Percentiles rank a stretch among this genome's conserved stretches.
phyloP scores from a whole-genome alignment of 2,888 invertebrate species.

The Habroteleia sp. region DNA sequence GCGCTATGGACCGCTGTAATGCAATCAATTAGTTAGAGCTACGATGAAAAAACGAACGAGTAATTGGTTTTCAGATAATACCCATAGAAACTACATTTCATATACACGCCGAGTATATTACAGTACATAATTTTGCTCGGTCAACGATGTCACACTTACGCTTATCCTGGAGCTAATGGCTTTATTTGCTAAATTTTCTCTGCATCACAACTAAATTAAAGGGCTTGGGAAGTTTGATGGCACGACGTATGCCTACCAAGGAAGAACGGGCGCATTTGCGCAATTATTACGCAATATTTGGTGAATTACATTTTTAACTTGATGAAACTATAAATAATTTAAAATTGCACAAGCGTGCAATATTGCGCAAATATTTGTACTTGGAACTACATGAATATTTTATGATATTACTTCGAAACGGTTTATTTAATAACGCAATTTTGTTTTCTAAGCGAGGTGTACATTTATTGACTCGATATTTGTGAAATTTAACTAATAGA shows the following conservation, averaged over 20 bases:
- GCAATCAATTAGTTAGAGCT: too few relatives aligned
- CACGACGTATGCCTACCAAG: constrained; percentile 44
- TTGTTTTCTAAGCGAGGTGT: too few relatives aligned
- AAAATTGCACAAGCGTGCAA: not conserved
- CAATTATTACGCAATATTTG: constrained; percentile 45
- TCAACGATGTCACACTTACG: constrained; percentile 56
- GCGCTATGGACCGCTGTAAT: too few relatives aligned
- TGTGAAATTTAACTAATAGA: too few relatives aligned
- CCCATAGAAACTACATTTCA: too few relatives aligned
- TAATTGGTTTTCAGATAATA: too few relatives aligned
- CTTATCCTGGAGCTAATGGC: constrained; percentile 52
- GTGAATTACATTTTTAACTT: constrained; percentile 25
- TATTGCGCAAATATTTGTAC: not conserved
- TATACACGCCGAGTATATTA: too few relatives aligned
- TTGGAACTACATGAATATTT: not conserved
- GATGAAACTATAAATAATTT: constrained; percentile 25
- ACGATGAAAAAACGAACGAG: too few relatives aligned
- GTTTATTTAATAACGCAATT: not conserved
- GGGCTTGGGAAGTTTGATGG: constrained; percentile 57
- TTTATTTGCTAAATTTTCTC: constrained; percentile 59
- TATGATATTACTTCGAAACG: not conserved
- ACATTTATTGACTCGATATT: too few relatives aligned
- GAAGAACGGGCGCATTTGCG: constrained; percentile 42
- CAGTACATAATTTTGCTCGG: constrained; percentile 47
- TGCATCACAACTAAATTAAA: constrained; percentile 48